Conservation (phyloP, 2,113 vertebrate species). For the Eudyptes chrysolophus region DNA sequence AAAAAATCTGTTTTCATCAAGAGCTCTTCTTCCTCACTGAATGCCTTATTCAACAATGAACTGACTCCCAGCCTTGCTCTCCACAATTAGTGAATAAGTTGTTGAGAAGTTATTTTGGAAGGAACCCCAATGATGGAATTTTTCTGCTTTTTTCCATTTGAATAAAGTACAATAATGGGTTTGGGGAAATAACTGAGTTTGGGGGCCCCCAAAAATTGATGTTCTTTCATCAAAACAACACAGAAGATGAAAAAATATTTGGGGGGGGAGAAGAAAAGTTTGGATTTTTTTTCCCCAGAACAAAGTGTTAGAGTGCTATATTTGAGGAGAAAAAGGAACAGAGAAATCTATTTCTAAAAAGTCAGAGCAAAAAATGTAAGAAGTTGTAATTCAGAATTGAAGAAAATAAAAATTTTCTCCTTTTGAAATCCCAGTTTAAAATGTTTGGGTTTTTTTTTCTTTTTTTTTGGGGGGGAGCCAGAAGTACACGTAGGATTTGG, state of each 20-base stretch:
- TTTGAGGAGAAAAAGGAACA: background rate
- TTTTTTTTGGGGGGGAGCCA: too few relatives aligned
- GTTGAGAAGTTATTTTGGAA: background rate
- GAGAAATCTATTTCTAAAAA: background rate
- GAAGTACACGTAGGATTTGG: background rate
- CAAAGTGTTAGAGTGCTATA: background rate
- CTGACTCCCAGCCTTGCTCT: background rate
- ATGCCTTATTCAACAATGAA: background rate
- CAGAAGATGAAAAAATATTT: background rate
- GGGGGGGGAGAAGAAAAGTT: background rate
- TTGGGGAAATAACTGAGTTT: background rate
- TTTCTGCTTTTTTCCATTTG: background rate
- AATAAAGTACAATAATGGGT: background rate
- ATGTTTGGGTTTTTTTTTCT: too few relatives aligned
- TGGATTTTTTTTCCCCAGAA: background rate
- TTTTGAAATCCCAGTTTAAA: background rate
- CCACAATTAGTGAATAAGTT: background rate
- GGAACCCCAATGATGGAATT: background rate
- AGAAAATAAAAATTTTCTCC: background rate
- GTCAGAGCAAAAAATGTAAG: background rate
- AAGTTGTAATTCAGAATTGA: background rate
- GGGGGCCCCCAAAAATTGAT: background rate
- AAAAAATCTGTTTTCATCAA: background rate
- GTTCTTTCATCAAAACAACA: background rate
- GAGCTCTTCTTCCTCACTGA: background rate